Evolutionary conservation across 53 echinoderm and acorn worm species (phyloP).

Genomic region (Holothuria leucospilota): DNA sequence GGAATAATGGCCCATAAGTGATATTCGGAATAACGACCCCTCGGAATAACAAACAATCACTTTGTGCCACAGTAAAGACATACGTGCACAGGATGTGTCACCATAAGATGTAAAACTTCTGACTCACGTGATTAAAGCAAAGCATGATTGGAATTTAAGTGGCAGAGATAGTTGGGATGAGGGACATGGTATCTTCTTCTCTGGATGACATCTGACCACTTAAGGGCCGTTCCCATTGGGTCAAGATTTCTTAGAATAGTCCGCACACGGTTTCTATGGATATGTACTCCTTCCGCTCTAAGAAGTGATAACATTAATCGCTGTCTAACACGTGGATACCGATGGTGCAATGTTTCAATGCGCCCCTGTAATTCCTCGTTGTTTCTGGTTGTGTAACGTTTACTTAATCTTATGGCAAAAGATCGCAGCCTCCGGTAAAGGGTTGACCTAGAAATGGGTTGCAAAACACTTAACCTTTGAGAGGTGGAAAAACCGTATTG

Average conservation of each 20-base stretch:
- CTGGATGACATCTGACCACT: too few relatives aligned
- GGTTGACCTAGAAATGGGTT: background rate
- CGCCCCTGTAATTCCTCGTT: background rate
- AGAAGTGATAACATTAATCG: background rate
- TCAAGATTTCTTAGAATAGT: too few relatives aligned
- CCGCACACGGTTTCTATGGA: too few relatives aligned
- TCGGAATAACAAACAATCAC: too few relatives aligned
- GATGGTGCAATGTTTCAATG: background rate
- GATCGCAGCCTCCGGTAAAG: background rate
- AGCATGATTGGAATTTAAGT: background rate
- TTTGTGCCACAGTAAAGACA: too few relatives aligned
- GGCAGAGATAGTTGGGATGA: too few relatives aligned
- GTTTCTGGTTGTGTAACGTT: background rate
- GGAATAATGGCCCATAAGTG: too few relatives aligned
- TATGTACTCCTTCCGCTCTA: background rate
- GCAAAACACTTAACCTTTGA: background rate
- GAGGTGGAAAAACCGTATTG: background rate
- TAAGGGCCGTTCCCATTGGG: too few relatives aligned
- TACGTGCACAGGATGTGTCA: too few relatives aligned
- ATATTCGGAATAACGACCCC: too few relatives aligned
- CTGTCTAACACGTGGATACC: conserved; percentile 8
- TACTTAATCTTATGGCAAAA: background rate
- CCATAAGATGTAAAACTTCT: background rate
- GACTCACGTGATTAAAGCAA: conserved; percentile 3
- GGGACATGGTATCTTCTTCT: too few relatives aligned